A percentile compares a stretch with the other conserved stretches of the same genome.
Evolutionary conservation across 2,888 invertebrate species (phyloP).

Genomic region (Drosophila siamana): DNA sequence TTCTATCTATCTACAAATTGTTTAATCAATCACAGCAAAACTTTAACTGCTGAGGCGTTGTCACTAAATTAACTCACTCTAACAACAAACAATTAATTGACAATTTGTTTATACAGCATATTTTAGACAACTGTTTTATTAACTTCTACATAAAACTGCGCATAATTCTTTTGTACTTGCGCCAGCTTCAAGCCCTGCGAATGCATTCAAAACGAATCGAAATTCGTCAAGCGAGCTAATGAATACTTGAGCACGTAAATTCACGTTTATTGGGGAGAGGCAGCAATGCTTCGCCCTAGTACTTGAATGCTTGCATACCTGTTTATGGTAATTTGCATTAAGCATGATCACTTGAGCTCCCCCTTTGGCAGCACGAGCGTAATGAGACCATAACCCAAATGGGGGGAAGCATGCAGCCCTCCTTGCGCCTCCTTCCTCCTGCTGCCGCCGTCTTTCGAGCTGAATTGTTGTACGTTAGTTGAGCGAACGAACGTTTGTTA

Average conservation of each 20-base stretch:
- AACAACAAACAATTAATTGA: no score
- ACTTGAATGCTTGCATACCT: neutral
- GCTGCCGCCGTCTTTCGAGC: neutral
- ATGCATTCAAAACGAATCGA: neutral
- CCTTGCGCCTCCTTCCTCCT: neutral
- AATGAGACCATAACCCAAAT: constrained; percentile 18
- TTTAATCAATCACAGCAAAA: no score
- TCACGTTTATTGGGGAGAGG: neutral
- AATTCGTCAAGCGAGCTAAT: constrained; percentile 1
- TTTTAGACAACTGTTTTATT: no score
- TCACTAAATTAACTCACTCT: no score
- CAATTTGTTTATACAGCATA: no score
- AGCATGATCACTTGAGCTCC: constrained; percentile 14
- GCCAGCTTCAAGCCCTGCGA: neutral
- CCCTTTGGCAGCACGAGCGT: constrained; percentile 6
- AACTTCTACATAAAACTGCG: neutral
- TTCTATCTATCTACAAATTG: no score
- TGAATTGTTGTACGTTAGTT: neutral
- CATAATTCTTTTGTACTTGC: neutral
- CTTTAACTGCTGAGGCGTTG: no score
- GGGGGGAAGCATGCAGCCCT: constrained; percentile 16
- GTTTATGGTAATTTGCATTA: constrained; percentile 3
- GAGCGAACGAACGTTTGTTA: constrained; percentile 10
- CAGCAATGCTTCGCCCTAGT: neutral
- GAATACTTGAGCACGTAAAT: neutral